Base-by-base conservation (phyloP, 2,113 vertebrate genomes). In the Casuarius casuarius region DNA sequence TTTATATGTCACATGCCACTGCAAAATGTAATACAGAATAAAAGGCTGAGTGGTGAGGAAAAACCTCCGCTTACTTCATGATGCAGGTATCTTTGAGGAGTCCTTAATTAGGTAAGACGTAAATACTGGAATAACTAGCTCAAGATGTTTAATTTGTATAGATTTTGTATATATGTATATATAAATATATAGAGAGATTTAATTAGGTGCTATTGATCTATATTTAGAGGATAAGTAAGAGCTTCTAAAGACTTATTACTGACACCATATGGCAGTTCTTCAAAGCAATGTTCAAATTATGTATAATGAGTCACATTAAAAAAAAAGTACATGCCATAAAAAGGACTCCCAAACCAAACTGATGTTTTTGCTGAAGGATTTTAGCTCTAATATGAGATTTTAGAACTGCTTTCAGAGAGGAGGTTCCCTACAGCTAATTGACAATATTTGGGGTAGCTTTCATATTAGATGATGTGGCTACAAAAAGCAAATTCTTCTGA, bases 201-300 rank as follows among this genome's bases (percentile, higher is more conserved):
- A 97, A 97, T 97, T 97, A 98, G 77, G 56, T 67, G 89, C 93
- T 96, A 97, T 84, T 96, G 94, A 97, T 96, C 76, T 84, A 91
- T 97, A 96, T 96, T 97, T 96, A 93, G 92, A 88, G 80, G 89
- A 89, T 80, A 97, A 97, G 46, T 89, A 81, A 97, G 94, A 97
- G 46, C 35, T 42, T 83, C 76, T 94, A 89, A 97, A 96, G 95
- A 74, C 81, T 96, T 97, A 97, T 97, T 98, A 97, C 95, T 91
- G 96, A 89, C 15, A 90, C 94, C 97, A 97, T 97, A 97, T 98
- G 97, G 96, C 18, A 59, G 40, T 89, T 93, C 66, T 94, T 97
- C 51, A 83, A 90, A 95, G 74, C 46, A 84, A 95, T 95, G 65
- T 56, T 96, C 91, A 97, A 95, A 97, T 97, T 97, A 95, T 70